Conservation (phyloP, 2,113 vertebrate genomes). For the Hippocampus abdominalis region DNA sequence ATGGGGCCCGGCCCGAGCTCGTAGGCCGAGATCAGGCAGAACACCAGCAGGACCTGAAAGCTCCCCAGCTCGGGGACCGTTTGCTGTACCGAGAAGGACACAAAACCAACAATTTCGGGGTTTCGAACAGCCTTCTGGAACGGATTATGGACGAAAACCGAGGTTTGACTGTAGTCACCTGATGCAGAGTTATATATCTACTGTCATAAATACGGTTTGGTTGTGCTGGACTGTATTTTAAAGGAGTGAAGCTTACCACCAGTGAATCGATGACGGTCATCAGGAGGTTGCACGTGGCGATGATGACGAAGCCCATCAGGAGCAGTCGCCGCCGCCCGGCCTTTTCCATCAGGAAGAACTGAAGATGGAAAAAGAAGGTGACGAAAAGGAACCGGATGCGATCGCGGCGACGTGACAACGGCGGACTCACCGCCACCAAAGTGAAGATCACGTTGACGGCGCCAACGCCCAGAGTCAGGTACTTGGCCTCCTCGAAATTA, state of each 20-base stretch:
- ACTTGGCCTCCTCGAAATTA: constrained; percentile 61
- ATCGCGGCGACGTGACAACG: background rate
- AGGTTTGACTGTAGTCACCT: too few relatives aligned
- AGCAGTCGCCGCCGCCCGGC: constrained; percentile 58
- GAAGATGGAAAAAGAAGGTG: constrained; percentile 20
- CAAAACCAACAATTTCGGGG: too few relatives aligned
- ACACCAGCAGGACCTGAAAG: constrained; percentile 66
- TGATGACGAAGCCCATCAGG: constrained; percentile 60
- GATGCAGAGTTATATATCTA: too few relatives aligned
- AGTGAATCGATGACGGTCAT: constrained; percentile 69
- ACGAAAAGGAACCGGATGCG: background rate
- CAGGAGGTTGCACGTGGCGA: constrained; percentile 64
- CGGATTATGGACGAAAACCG: too few relatives aligned
- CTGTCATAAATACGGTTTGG: too few relatives aligned
- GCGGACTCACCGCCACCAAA: constrained; percentile 59
- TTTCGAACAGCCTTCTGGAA: too few relatives aligned
- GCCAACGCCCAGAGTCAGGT: constrained; percentile 64
- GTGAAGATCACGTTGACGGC: constrained; percentile 68
- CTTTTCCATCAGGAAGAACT: constrained; percentile 70
- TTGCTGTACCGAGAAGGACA: constrained; percentile 22
- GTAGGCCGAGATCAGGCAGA: constrained; percentile 66
- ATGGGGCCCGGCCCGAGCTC: constrained; percentile 66
- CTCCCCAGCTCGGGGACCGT: constrained; percentile 54
- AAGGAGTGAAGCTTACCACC: constrained; percentile 53
- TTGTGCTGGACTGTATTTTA: too few relatives aligned